These are phyloP conservation scores for Bombus soroeensis DNA, from an alignment of 1,140 invertebrate genomes.

Conservation along the genomic window DNA sequence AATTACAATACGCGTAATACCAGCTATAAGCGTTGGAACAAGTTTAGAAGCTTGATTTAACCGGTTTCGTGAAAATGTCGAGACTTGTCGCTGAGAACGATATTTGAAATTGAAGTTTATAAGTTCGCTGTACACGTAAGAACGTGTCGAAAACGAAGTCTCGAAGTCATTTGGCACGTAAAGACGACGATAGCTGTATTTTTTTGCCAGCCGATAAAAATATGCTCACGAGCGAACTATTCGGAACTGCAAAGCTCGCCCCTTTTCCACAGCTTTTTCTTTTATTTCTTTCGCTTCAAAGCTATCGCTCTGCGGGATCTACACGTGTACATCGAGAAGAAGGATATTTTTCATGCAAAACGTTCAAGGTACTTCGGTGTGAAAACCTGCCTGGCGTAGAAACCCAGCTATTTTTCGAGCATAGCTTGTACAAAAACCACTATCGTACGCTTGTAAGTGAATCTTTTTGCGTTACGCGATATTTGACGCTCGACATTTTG, in stretches of 20 bases:
- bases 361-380: conserved; percentile 19
- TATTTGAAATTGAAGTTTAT: background rate
- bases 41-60: background rate
- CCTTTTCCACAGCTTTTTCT: conserved; percentile 1
- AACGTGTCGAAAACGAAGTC: background rate
- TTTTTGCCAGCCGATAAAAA: background rate
- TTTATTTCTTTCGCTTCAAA: conserved; percentile 41
- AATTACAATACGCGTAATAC: background rate
- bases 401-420: conserved; percentile 21
- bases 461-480: conserved; percentile 17
- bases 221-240: conserved; percentile 19
- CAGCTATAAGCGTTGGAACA: background rate
- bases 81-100: fast-evolving
- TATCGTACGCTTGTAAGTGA: conserved; percentile 2
- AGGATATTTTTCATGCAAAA: conserved; percentile 45
- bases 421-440: conserved; percentile 16
- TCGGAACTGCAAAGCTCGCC: conserved; percentile 7
- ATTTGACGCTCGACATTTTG: background rate
- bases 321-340: conserved; percentile 22
- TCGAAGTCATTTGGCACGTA: conserved; percentile 10
- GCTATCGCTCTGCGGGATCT: conserved; percentile 18
- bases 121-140: background rate
- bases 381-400: conserved; percentile 4
- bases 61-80: background rate
- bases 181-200: background rate